Conservation (phyloP, 2,113 vertebrate genomes). For the Danionella cerebrum region DNA sequence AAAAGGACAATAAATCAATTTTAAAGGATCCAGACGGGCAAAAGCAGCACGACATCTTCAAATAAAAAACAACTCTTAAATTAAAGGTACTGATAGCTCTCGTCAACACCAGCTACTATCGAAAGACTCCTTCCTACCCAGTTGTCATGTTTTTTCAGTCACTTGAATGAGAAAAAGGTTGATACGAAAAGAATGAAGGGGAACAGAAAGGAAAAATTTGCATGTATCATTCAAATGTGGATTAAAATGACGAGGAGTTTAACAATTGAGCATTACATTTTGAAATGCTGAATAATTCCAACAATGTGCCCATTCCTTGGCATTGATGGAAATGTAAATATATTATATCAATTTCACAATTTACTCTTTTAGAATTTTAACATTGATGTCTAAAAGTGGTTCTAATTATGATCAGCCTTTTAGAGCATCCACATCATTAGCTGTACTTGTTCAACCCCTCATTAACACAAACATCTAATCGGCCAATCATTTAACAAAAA, state of each 20-base stretch:
- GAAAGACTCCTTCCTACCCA: constrained; percentile 16
- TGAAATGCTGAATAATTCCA: background rate
- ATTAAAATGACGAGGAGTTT: background rate
- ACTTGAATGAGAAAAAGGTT: background rate
- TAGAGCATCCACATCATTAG: no score
- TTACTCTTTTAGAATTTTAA: no score
- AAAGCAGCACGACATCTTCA: constrained; percentile 51
- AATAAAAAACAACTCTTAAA: constrained; percentile 39
- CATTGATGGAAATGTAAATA: background rate
- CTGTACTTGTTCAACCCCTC: no score
- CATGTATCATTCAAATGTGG: background rate
- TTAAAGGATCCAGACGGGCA: constrained; percentile 8
- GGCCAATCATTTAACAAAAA: background rate
- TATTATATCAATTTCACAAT: no score
- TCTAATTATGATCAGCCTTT: no score
- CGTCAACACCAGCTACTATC: background rate
- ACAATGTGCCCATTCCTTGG: background rate
- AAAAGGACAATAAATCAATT: background rate
- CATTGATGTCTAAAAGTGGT: no score
- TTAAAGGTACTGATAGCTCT: constrained; percentile 10
- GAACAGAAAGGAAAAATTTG: constrained; percentile 1
- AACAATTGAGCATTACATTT: background rate
- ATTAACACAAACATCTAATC: no score
- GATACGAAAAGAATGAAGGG: background rate
- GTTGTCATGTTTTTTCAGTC: constrained; percentile 20